phyloP scores from a whole-genome alignment of 2,888 invertebrate genomes.

The Loripinus fragilis region DNA sequence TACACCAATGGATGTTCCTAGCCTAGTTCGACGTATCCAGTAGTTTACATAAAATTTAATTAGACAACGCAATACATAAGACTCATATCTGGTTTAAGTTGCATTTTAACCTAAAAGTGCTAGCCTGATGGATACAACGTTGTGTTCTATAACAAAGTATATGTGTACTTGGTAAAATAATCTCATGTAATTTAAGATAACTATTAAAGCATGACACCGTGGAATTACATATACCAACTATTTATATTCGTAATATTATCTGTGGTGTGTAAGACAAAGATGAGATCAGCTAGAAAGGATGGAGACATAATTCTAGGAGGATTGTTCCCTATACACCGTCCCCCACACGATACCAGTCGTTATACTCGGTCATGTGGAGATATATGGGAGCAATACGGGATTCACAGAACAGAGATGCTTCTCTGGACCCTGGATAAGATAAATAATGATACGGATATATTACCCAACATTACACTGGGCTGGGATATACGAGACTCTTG shows the following conservation, averaged over 20 bases:
- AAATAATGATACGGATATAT: constrained; percentile 86
- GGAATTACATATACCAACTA: no score
- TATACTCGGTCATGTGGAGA: constrained; percentile 85
- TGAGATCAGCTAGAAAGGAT: constrained; percentile 79
- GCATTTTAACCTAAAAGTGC: no score
- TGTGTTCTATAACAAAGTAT: no score
- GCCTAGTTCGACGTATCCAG: no score
- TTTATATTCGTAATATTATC: background rate
- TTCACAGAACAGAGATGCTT: constrained; percentile 88
- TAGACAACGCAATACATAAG: no score
- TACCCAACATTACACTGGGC: constrained; percentile 87
- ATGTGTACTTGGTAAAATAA: no score
- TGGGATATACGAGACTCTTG: constrained; percentile 91
- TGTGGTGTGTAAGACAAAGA: constrained; percentile 36
- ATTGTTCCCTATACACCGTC: constrained; percentile 85
- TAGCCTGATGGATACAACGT: no score
- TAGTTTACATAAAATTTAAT: no score
- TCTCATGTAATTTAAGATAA: no score
- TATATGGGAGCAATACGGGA: constrained; percentile 90
- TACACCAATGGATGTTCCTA: no score
- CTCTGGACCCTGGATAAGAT: constrained; percentile 83
- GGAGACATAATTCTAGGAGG: constrained; percentile 87
- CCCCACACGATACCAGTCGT: constrained; percentile 81
- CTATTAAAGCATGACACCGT: no score
- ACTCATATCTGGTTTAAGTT: no score